Base-by-base conservation (phyloP, 2,113 vertebrate genomes). In the Vulpes vulpes region DNA sequence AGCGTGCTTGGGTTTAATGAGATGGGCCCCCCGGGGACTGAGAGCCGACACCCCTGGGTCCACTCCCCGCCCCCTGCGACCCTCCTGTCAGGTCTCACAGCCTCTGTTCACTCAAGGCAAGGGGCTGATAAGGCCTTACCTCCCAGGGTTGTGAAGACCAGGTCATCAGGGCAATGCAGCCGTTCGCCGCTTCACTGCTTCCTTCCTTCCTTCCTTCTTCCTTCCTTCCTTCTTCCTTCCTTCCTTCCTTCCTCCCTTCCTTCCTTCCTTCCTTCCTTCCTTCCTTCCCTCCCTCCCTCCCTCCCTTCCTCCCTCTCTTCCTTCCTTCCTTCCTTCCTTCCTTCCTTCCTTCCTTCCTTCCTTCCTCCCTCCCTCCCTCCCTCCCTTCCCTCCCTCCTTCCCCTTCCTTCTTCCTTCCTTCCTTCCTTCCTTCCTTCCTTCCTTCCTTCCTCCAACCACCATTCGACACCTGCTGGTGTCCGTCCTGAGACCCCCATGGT, bases 1-100 rank as follows among this genome's bases (percentile, higher is more conserved):
- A 11, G 1, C 10, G 12, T 23, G 23, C n/a, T 76, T 95, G 91
- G 82, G 65, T 57, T 43, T 38, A 74, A 35, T 86, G 64, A 67
- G 43, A 74, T 51, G 7, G 5, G 6, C 22, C 0, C 8, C 43
- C 27, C 17, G 10, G 2, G 16, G 38, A 2, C 5, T 89, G 73
- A 49, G 15, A 43, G n/a, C 2, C 10, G 4, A 27, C 35, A 32
- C 14, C 11, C 3, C 10, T 30, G 55, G 2, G 27, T 1, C 14
- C 17, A 60, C 8, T 38, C 43, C 79, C 43, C 11, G 23, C 9
- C 2, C 65, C 1, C 2, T 6, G 0, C 38, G n/a, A 8, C 19
- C 11, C 4, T n/a, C 5, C 30, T 32, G 3, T 85, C 65, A 25
- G 35, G 8, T 86, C 62, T 86, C 17, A 0, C 30, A 67, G 25